Conservation (phyloP, 2,797 vertebrate genomes). For the Esox masquinongy region DNA sequence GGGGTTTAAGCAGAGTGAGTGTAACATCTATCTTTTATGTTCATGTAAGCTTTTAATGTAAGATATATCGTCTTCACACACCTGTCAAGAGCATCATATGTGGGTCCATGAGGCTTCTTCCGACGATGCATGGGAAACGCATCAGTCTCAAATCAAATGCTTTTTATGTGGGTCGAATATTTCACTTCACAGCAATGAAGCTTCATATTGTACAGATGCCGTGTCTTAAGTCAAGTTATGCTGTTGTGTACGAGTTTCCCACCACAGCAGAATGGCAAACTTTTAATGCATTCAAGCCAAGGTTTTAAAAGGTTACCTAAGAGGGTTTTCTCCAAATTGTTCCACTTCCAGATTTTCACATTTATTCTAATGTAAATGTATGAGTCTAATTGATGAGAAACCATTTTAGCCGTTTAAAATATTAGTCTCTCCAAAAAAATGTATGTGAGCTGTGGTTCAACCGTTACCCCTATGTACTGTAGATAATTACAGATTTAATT, state of each 20-base stretch:
- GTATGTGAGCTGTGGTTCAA: conserved; percentile 54
- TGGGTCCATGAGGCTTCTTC: conserved; percentile 64
- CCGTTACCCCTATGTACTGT: conserved; percentile 45
- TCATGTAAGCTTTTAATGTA: conserved; percentile 50
- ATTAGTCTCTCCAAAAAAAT: conserved; percentile 46
- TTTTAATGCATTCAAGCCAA: not conserved
- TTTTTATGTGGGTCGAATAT: conserved; percentile 61
- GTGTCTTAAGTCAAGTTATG: not conserved
- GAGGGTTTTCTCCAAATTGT: too few species aligned
- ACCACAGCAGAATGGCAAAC: not conserved
- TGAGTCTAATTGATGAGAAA: not conserved
- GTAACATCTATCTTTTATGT: conserved; percentile 41
- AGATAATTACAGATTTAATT: conserved; percentile 64
- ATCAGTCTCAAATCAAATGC: conserved; percentile 64
- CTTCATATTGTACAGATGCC: conserved; percentile 26
- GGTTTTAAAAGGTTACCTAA: too few species aligned
- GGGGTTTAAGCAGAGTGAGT: conserved; percentile 99
- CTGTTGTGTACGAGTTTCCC: too few species aligned
- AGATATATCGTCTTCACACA: conserved; percentile 57
- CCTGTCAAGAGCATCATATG: conserved; percentile 63
- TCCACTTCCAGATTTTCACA: too few species aligned
- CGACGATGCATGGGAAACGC: conserved; percentile 60
- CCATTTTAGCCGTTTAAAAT: conserved; percentile 23
- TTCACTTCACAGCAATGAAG: conserved; percentile 50
- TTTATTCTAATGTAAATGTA: too few species aligned